A percentile compares a stretch with the other conserved stretches of the same genome.
Evolutionary conservation across 2,113 vertebrate genomes (phyloP).

Genomic region (Diphyllodes magnificus): DNA sequence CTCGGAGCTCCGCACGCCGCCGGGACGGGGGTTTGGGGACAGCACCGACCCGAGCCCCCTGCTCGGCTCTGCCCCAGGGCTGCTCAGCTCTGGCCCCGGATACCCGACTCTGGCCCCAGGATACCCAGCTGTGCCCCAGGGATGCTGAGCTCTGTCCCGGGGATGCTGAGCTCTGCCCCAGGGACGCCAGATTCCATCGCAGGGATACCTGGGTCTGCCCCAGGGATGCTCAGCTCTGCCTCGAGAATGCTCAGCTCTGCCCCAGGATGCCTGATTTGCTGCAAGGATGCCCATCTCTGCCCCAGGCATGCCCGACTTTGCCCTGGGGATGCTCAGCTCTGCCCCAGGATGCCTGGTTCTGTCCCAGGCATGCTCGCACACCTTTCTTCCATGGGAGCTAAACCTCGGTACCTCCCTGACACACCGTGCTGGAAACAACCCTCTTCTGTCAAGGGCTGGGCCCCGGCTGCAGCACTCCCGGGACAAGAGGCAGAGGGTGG

Average conservation of each 20-base stretch:
- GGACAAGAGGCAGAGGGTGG: not conserved
- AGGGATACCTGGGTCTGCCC: not conserved
- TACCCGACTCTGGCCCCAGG: not conserved
- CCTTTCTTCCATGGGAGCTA: too few species aligned
- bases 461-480: not conserved
- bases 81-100: not conserved
- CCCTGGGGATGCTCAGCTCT: not conserved
- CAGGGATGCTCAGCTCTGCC: not conserved
- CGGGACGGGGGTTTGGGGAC: rapidly evolving
- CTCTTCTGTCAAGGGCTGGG: not conserved
- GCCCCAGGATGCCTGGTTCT: not conserved
- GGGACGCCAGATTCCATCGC: not conserved
- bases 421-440: not conserved
- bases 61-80: not conserved
- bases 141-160: not conserved
- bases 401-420: not conserved
- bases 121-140: not conserved
- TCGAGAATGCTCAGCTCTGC: not conserved
- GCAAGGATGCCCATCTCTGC: not conserved
- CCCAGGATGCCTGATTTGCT: not conserved
- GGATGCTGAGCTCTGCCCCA: not conserved
- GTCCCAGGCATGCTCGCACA: not conserved
- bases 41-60: too few species aligned
- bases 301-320: not conserved
- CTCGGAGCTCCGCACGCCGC: not conserved